Percentiles rank a stretch among this genome's conserved stretches.
These are phyloP conservation scores for Neoascia interrupta DNA, from an alignment of 2,888 invertebrate species.

Conservation along the genomic window DNA sequence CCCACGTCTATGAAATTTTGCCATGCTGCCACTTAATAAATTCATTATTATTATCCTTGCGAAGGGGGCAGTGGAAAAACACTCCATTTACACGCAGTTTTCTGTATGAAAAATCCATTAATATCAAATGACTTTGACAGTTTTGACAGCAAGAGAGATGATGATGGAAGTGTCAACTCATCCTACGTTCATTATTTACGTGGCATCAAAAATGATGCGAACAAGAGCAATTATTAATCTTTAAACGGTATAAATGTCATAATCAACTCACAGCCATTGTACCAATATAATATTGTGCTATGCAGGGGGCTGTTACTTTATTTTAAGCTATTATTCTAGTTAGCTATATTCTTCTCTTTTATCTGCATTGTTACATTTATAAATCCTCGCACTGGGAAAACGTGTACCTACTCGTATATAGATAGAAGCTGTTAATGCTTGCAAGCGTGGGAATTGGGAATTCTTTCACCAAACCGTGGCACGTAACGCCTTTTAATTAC, in stretches of 20 bases:
- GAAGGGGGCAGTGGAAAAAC: conserved; percentile 35
- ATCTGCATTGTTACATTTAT: not conserved
- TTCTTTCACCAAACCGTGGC: too few species aligned
- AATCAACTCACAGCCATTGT: conserved; percentile 54
- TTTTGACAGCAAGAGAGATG: conserved; percentile 59
- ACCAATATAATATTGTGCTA: conserved; percentile 3
- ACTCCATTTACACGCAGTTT: conserved; percentile 66
- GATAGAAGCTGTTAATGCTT: too few species aligned
- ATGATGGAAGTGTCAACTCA: conserved; percentile 62
- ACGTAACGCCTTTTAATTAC: not conserved
- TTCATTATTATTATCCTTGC: conserved; percentile 20
- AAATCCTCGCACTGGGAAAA: too few species aligned
- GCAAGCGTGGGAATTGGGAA: conserved; percentile 16
- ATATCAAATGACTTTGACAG: conserved; percentile 68
- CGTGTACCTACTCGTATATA: too few species aligned
- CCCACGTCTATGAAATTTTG: conserved; percentile 16
- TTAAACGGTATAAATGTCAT: conserved; percentile 64
- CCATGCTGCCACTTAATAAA: conserved; percentile 21
- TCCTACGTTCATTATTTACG: conserved; percentile 51
- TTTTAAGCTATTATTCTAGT: too few species aligned
- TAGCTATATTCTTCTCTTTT: too few species aligned
- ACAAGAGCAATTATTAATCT: conserved; percentile 65
- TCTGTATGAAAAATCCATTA: conserved; percentile 63
- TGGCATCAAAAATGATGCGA: conserved; percentile 36
- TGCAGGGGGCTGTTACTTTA: conserved; percentile 9